phyloP scores from a whole-genome alignment of 92 coral and sea anemone species.

The Siderastrea radians region DNA sequence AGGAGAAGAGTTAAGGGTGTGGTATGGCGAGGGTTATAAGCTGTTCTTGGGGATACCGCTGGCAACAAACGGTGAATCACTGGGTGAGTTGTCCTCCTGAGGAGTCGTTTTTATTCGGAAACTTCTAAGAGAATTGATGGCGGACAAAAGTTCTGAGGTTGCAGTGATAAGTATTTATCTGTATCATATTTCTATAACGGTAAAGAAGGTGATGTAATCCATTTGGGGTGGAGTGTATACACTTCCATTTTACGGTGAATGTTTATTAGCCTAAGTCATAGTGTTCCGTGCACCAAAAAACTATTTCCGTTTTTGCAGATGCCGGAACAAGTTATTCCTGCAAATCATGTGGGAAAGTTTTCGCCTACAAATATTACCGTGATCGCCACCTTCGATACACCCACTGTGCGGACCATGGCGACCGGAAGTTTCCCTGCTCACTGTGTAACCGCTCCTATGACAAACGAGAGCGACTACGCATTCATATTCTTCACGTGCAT shows the following conservation, averaged over 20 bases:
- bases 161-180: no score
- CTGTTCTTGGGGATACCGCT: constrained; percentile 79
- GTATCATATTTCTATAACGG: no score
- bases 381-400: constrained; percentile 88
- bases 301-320: constrained; percentile 40
- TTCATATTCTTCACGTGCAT: constrained; percentile 88
- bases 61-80: not conserved
- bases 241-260: no score
- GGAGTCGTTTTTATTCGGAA: no score
- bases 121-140: not conserved
- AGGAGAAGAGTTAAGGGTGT: constrained; percentile 84
- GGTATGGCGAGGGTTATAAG: constrained; percentile 82
- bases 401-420: constrained; percentile 78
- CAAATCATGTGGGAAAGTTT: constrained; percentile 82
- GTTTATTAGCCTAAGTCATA: no score
- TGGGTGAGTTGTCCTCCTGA: not conserved
- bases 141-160: not conserved
- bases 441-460: constrained; percentile 88
- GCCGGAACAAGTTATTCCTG: constrained; percentile 77
- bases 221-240: no score
- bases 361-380: constrained; percentile 81
- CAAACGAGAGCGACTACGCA: constrained; percentile 86
- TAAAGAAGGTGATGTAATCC: no score
- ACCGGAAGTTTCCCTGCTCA: constrained; percentile 84
- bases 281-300: not conserved